Percentiles rank a stretch among this genome's conserved stretches.
phyloP scores from a whole-genome alignment of 2,797 vertebrate genomes.

The Malacoraja senta region DNA sequence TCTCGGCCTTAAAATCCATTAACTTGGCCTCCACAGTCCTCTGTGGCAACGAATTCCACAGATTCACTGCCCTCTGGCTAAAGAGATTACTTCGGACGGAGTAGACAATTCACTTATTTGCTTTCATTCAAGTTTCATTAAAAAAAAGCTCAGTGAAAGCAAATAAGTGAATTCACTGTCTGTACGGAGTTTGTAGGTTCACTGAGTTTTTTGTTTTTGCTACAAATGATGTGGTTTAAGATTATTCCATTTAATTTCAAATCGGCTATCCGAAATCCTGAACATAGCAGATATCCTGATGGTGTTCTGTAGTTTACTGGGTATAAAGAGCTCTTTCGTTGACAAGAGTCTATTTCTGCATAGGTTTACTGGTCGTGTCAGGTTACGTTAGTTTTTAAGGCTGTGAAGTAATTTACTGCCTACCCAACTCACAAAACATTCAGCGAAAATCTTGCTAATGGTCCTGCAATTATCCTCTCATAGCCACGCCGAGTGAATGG shows the following conservation, averaged over 20 bases:
- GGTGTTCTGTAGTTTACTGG: not conserved
- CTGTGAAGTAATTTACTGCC: not conserved
- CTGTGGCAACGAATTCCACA: no score
- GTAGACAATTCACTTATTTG: not conserved
- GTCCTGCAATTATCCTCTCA: not conserved
- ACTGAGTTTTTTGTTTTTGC: not conserved
- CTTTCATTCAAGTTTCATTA: not conserved
- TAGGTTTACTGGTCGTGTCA: not conserved
- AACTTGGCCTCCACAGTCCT: no score
- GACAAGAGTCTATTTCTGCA: not conserved
- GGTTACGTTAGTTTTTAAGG: not conserved
- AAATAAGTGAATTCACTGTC: no score
- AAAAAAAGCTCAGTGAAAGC: no score
- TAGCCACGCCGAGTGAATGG: not conserved
- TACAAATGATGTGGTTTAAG: not conserved
- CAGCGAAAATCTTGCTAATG: slow-evolving; percentile 14
- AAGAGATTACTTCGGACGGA: no score
- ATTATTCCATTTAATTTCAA: not conserved
- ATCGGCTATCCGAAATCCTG: not conserved
- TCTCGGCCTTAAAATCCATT: no score
- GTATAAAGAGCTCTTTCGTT: not conserved
- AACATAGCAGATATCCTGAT: not conserved
- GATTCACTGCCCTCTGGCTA: no score
- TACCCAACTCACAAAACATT: not conserved
- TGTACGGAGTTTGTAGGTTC: no score